Evolutionary conservation across 2,888 invertebrate species (phyloP).

Genomic region (Theristus sp.): DNA sequence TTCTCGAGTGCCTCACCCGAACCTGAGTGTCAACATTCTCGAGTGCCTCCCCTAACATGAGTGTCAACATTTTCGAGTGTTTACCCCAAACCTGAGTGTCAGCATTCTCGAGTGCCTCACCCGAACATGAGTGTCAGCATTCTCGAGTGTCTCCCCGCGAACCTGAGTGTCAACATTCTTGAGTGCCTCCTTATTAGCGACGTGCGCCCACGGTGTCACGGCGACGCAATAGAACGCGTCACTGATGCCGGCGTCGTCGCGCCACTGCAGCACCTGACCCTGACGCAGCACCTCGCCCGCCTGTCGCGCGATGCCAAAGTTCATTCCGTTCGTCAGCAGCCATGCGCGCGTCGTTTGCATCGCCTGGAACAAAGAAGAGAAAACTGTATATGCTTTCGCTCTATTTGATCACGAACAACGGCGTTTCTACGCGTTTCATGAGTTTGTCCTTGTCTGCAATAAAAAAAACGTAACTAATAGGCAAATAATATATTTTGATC

Average conservation of each 20-base stretch:
- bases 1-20: too few relatives aligned
- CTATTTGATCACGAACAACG: too few relatives aligned
- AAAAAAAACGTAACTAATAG: not conserved
- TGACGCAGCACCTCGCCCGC: not conserved
- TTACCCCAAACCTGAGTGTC: too few relatives aligned
- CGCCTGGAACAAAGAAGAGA: not conserved
- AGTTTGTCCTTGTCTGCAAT: not conserved
- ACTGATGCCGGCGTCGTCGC: not conserved
- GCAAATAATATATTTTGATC: too few relatives aligned
- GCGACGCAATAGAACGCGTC: not conserved
- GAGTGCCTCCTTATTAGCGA: not conserved
- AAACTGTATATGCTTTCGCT: too few relatives aligned
- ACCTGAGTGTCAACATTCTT: not conserved
- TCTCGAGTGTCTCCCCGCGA: too few relatives aligned
- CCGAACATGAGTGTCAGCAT: too few relatives aligned
- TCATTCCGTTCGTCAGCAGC: not conserved
- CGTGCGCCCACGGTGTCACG: not conserved
- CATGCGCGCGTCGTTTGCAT: not conserved
- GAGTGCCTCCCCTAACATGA: too few relatives aligned
- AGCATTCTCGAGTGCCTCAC: too few relatives aligned
- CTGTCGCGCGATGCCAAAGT: not conserved
- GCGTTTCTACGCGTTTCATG: not conserved
- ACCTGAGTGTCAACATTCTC: too few relatives aligned
- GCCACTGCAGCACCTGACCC: not conserved
- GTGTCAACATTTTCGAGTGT: too few relatives aligned